Evolutionary conservation across 2,113 vertebrate genomes (phyloP), one percentile per base, ranked within the genome.

Genomic region (Indicator indicator): DNA sequence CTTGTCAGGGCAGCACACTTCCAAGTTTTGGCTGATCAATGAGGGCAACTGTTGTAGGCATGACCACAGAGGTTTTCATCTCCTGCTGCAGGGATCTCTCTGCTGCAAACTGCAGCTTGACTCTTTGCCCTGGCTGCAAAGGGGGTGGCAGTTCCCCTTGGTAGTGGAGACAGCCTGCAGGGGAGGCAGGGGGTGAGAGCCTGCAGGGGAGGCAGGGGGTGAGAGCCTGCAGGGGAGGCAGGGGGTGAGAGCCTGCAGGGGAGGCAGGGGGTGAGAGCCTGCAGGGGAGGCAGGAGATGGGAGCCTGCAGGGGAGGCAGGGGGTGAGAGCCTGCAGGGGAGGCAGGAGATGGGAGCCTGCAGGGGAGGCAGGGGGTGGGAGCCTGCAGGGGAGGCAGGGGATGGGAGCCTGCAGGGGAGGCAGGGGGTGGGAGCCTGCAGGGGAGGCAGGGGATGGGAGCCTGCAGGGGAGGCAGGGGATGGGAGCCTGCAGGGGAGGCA

Each of bases 21-120:
- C 5, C 5, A 2, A 5, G n/a, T 1, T 83, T 30, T 70, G 52
- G 26, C 59, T 77, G 2, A 0, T 15, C 16, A 64, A 19, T 0
- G 0, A 63, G 36, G 36, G 11, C 10, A 8, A 3, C 5, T 5
- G 44, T 27, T 68, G n/a, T 32, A 44, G 38, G 67, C 18, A 15
- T 0, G 3, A 12, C 48, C 28, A 4, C 0, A 4, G 0, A 8
- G 67, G 8, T 17, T 82, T 16, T 54, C 17, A 24, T 11, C 3
- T 19, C 38, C 32, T 72, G 30, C 82, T 84, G 54, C n/a, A 24
- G 54, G 64, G 74, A 13, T 12, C 1, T n/a, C 46, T 85, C 56
- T 79, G 44, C 68, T 88, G 50, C 70, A 77, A 19, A 50, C 24
- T 55, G 4, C 8, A 9, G 1, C 32, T 15, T 54, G 32, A 18